Evolutionary conservation across 1,140 invertebrate species (phyloP).

Genomic region (Aphelinus certus): DNA sequence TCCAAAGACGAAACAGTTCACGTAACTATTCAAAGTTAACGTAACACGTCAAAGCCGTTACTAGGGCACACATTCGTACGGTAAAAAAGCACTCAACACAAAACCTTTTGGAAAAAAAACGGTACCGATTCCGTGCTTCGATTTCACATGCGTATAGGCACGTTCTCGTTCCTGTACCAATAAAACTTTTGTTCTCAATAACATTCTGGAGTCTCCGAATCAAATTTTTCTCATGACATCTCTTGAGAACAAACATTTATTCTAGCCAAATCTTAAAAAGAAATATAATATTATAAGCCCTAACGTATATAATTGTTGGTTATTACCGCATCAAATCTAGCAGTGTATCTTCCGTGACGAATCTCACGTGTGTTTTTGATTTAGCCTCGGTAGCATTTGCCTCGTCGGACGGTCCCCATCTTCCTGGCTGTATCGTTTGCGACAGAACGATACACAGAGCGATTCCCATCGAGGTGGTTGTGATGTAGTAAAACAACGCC

Average conservation of each 20-base stretch:
- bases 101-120: slow-evolving; percentile 9
- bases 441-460: slow-evolving; percentile 88
- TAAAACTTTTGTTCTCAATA: no score
- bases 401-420: slow-evolving; percentile 21
- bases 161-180: no score
- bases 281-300: no score
- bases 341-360: slow-evolving; percentile 89
- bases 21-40: slow-evolving; percentile 1
- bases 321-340: slow-evolving; percentile 90
- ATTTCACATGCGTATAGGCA: neutral
- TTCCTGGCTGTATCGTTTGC: slow-evolving; percentile 84
- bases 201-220: no score
- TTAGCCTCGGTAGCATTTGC: neutral
- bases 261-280: no score
- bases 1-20: no score
- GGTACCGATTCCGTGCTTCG: slow-evolving; percentile 22
- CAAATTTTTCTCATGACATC: no score
- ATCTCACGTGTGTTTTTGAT: slow-evolving; percentile 67
- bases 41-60: slow-evolving; percentile 3
- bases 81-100: neutral
- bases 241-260: no score
- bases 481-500: slow-evolving; percentile 89
- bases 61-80: neutral
- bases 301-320: no score
- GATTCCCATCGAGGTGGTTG: slow-evolving; percentile 89